Base-by-base conservation (phyloP, 2,113 vertebrate genomes). In the Stomatorhinus ivindoensis region DNA sequence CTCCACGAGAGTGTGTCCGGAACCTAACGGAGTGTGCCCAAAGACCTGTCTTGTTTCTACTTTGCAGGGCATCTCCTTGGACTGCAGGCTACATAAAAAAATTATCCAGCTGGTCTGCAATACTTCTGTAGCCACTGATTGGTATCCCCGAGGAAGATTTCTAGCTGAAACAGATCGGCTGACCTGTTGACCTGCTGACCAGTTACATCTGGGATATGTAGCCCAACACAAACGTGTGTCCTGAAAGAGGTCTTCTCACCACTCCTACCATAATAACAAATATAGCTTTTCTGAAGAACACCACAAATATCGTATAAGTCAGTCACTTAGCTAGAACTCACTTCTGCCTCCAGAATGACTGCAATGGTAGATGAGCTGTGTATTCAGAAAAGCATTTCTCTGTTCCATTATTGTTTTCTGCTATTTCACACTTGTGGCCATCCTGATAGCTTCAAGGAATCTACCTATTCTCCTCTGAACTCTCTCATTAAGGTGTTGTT, bases 1-100 rank as follows among this genome's bases (percentile, higher is more conserved):
- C 88, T 90, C 91, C 35, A 42, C 90, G 89, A 47, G 83, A 93
- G 91, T 92, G 91, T 94, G 94, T 94, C 94, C 92, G 93, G 94
- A 90, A 91, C 92, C 93, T 94, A 92, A 92, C 90, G 91, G 90
- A 87, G 87, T 86, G 55, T 90, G 89, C 90, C 91, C 82, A 3
- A 76, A 87, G 88, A 53, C 91, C 92, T 87, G 91, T 87, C 89
- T 42, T 90, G 91, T 89, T 91, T 92, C 80, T 46, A 89, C 47
- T 47, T 50, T 44, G n/a, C 46, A 90, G 82, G 44, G 44, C 84
- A 50, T 53, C 86, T 53, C 42, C 24, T 76, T 35, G 7, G 58
- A 88, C 42, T 35, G 31, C n/a, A 48, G 44, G 82, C 8, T 47
- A 53, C 47, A 50, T n/a, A 17, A 42, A 47, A 53, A 53, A 86